Conservation (phyloP, 1,140 invertebrate species). For the Magallana ariakensis region DNA sequence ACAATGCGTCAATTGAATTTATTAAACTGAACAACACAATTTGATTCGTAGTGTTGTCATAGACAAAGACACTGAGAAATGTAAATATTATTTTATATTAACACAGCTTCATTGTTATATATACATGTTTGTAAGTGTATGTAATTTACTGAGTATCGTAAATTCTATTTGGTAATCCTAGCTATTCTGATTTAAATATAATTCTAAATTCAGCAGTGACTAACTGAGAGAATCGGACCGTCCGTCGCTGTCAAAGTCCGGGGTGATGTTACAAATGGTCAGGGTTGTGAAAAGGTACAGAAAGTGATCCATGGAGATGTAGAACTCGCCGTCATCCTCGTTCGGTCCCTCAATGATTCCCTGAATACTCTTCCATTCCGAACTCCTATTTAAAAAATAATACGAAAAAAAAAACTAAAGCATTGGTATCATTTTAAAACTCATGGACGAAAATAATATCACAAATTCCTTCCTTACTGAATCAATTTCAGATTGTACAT, state of each 20-base stretch:
- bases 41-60: too few species aligned
- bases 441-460: not conserved
- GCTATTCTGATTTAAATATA: too few species aligned
- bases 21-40: too few species aligned
- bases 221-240: conserved; percentile 66
- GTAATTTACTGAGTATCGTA: too few species aligned
- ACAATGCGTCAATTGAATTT: too few species aligned
- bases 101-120: too few species aligned
- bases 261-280: conserved; percentile 71
- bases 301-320: conserved; percentile 68
- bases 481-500: not conserved
- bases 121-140: too few species aligned
- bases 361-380: conserved; percentile 28
- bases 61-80: too few species aligned
- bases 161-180: too few species aligned
- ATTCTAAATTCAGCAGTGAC: conserved; percentile 8
- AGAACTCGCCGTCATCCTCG: conserved; percentile 75
- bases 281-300: conserved; percentile 70
- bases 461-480: not conserved
- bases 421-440: not conserved
- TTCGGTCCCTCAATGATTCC: conserved; percentile 49
- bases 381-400: conserved; percentile 30
- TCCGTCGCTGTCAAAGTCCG: conserved; percentile 73
- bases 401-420: not conserved
- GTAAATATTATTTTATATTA: too few species aligned